Percentiles rank a stretch among this genome's conserved stretches.
phyloP scores from a whole-genome alignment of 2,797 vertebrate genomes.

The Crotalus adamanteus region DNA sequence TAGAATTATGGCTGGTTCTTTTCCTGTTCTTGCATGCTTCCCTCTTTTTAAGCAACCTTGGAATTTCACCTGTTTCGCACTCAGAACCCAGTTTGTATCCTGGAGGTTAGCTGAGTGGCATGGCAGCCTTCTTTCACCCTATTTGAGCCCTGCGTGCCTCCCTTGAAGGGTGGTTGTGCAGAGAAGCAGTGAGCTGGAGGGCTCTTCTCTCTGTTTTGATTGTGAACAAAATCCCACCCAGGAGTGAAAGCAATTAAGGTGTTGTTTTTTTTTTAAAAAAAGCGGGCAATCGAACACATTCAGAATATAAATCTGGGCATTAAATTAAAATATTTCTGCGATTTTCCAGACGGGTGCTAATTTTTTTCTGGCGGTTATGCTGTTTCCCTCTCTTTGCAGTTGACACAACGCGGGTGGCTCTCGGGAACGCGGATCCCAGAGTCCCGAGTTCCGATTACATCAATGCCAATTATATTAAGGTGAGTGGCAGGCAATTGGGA shows the following conservation, averaged over 20 bases:
- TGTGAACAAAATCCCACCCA: not conserved
- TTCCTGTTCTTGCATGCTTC: not conserved
- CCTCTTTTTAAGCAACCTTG: not conserved
- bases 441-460: slow-evolving; percentile 83
- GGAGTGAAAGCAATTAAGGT: not conserved
- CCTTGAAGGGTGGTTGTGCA: not conserved
- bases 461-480: slow-evolving; percentile 89
- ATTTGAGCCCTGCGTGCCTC: not conserved
- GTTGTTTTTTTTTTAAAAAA: not conserved
- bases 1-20: too few relatives aligned
- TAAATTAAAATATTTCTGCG: not conserved
- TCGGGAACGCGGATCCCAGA: slow-evolving; percentile 74
- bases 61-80: not conserved
- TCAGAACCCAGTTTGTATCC: not conserved
- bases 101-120: not conserved
- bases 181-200: not conserved
- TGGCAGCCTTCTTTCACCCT: not conserved
- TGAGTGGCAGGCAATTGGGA: slow-evolving; percentile 52
- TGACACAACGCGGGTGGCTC: slow-evolving; percentile 81
- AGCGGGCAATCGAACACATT: not conserved
- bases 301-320: not conserved
- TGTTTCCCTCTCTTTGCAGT: slow-evolving; percentile 63
- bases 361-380: not conserved
- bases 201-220: not conserved
- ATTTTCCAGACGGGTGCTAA: not conserved